A percentile compares a stretch with the other conserved stretches of the same genome.
Evolutionary conservation across 2,113 vertebrate species (phyloP).

Genomic region (Himantopus leucocephalus): DNA sequence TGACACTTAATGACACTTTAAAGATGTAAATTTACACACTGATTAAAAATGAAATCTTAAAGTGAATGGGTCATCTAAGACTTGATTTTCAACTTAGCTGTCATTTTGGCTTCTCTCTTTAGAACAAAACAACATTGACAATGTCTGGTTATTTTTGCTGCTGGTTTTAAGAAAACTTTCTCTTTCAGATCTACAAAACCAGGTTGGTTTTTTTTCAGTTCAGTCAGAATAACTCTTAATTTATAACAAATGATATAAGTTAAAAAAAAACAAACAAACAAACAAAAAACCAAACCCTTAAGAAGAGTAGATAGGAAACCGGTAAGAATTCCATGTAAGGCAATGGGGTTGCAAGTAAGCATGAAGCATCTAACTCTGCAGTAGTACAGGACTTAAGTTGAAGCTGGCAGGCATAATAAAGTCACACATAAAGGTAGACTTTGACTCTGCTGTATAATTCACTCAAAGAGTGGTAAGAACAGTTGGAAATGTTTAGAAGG

Average conservation of each 20-base stretch:
- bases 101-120: neutral
- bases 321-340: neutral
- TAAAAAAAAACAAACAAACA: neutral
- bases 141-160: neutral
- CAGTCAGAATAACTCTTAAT: neutral
- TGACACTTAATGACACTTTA: neutral
- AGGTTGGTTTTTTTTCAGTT: neutral
- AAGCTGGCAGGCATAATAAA: neutral
- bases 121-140: neutral
- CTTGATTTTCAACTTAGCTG: neutral
- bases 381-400: neutral
- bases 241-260: neutral
- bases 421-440: neutral
- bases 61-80: neutral
- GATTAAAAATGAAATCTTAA: neutral
- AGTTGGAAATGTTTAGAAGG: neutral
- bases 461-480: accelerated
- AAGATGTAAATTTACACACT: accelerated
- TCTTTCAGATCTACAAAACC: neutral
- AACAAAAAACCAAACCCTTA: no score
- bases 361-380: neutral
- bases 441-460: accelerated
- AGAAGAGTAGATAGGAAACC: neutral
- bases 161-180: neutral
- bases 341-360: accelerated